Evolutionary conservation across 2,797 vertebrate genomes (phyloP).

Genomic region (Numenius phaeopus): DNA sequence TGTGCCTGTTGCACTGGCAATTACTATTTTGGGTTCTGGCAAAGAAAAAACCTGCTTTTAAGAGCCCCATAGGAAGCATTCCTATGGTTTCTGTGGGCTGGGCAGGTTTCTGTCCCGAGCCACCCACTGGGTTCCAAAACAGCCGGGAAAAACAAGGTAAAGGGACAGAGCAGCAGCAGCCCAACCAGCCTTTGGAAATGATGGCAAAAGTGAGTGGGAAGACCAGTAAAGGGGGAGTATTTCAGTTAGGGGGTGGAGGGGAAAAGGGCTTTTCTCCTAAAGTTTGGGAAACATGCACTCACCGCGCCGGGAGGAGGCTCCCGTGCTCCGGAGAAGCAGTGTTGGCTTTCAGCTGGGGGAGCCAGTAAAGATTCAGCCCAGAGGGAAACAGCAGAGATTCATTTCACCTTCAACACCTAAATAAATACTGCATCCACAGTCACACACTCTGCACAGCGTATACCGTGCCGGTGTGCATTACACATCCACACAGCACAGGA

Average conservation of each 20-base stretch:
- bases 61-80: not conserved
- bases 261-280: not conserved
- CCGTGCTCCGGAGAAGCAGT: not conserved
- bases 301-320: fast-evolving
- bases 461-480: not conserved
- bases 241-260: not conserved
- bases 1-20: not conserved
- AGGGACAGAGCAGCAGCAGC: not conserved
- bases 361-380: not conserved
- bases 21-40: not conserved
- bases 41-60: not conserved
- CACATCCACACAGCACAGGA: not conserved
- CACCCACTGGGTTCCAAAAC: not conserved
- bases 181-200: not conserved
- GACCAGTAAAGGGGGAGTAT: not conserved
- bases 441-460: not conserved
- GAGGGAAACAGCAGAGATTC: not conserved
- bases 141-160: not conserved
- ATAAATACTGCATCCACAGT: not conserved
- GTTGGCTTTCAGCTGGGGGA: not conserved
- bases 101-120: not conserved
- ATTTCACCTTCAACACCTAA: slow-evolving; percentile 55
- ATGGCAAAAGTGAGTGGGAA: not conserved
- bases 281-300: not conserved
- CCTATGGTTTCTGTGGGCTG: not conserved